phyloP scores from a whole-genome alignment of 2,888 invertebrate species.

The Ctena decussata region DNA sequence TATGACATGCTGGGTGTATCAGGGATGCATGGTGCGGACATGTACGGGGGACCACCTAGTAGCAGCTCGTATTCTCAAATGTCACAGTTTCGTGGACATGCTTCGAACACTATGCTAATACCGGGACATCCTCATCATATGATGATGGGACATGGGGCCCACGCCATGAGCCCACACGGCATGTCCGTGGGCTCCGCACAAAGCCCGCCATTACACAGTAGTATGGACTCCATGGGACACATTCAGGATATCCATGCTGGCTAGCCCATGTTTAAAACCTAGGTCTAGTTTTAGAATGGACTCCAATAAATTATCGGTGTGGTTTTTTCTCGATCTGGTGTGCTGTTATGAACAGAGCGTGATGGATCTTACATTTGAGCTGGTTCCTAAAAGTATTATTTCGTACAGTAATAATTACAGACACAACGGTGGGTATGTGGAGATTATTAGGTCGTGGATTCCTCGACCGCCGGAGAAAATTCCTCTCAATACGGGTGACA shows the following conservation, averaged over 20 bases:
- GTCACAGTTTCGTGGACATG: conserved; percentile 87
- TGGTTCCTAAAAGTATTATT: conserved; percentile 53
- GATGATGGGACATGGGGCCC: conserved; percentile 87
- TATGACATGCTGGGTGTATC: conserved; percentile 80
- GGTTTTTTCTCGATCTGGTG: background rate
- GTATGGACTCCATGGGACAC: conserved; percentile 86
- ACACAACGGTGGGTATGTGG: conserved; percentile 1
- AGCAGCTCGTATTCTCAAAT: conserved; percentile 86
- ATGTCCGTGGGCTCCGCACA: conserved; percentile 86
- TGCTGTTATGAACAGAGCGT: conserved; percentile 62
- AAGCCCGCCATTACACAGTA: conserved; percentile 86
- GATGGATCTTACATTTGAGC: conserved; percentile 40
- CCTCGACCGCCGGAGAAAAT: conserved; percentile 21
- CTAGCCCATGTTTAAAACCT: conserved; percentile 51
- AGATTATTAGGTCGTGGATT: background rate
- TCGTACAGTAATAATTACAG: conserved; percentile 26
- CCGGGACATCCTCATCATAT: conserved; percentile 88
- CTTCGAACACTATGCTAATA: conserved; percentile 88
- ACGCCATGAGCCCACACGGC: conserved; percentile 86
- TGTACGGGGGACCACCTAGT: conserved; percentile 85
- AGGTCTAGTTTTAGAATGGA: conserved; percentile 3
- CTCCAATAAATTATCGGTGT: conserved; percentile 20
- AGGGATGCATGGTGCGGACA: conserved; percentile 84
- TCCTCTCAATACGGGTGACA: conserved; percentile 68
- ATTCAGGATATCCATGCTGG: conserved; percentile 87